phyloP scores from a whole-genome alignment of 2,888 invertebrate species.

The Ceratothoa steindachneri region DNA sequence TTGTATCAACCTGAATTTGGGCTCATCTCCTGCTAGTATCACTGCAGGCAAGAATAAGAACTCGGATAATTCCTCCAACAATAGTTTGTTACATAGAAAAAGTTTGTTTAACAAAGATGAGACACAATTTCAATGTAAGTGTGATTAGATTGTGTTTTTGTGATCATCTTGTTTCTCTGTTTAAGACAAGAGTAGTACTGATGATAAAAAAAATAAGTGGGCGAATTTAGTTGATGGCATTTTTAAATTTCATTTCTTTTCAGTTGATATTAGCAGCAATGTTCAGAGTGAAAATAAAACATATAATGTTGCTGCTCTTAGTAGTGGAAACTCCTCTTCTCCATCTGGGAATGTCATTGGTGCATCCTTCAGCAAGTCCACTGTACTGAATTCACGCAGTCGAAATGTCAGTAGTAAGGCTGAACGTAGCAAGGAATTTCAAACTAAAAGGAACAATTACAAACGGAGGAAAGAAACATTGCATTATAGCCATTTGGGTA shows the following conservation, averaged over 20 bases:
- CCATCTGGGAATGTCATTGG: neutral
- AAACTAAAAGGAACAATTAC: neutral
- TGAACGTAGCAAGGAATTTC: neutral
- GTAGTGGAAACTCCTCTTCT: neutral
- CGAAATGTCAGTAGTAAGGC: neutral
- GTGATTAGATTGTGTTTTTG: too few relatives aligned
- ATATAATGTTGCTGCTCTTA: neutral
- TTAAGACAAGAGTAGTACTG: too few relatives aligned
- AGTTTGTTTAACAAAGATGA: neutral
- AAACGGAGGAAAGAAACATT: neutral
- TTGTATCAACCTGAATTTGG: conserved; percentile 23
- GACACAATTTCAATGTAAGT: neutral
- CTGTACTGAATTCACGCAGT: neutral
- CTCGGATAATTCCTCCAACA: neutral
- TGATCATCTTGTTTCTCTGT: too few relatives aligned
- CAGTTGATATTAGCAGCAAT: neutral
- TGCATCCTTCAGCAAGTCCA: neutral
- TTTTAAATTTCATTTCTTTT: too few relatives aligned
- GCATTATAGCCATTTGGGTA: conserved; percentile 1
- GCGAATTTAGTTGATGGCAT: too few relatives aligned
- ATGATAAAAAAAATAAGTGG: too few relatives aligned
- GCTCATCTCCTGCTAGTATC: neutral
- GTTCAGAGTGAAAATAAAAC: neutral
- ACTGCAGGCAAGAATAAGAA: neutral
- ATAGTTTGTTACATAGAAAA: neutral